phyloP scores from a whole-genome alignment of 1,140 invertebrate species.

The Lineus longissimus region DNA sequence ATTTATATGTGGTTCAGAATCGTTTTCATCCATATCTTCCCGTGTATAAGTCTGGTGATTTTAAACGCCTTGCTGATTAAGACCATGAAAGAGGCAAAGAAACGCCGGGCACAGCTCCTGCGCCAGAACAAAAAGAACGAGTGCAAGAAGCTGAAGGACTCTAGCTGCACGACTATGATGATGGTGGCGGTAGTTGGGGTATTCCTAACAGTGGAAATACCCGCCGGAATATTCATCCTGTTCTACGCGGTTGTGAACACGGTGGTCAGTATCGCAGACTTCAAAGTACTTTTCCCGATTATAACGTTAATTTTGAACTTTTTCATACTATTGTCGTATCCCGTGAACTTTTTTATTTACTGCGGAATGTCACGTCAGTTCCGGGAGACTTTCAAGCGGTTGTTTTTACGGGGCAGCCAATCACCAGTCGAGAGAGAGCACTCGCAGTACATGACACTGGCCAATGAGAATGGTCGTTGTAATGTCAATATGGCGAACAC shows the following conservation, averaged over 20 bases:
- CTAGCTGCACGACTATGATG: conserved; percentile 91
- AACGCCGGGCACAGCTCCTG: conserved; percentile 72
- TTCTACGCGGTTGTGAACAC: conserved; percentile 75
- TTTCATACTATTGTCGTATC: conserved; percentile 85
- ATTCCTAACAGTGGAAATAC: conserved; percentile 86
- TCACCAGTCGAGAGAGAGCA: conserved; percentile 34
- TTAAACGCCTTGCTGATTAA: conserved; percentile 83
- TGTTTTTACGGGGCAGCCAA: conserved; percentile 60
- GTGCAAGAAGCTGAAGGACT: conserved; percentile 74
- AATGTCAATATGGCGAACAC: too few species aligned
- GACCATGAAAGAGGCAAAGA: conserved; percentile 77
- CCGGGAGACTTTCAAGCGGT: conserved; percentile 84
- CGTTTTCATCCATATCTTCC: conserved; percentile 83
- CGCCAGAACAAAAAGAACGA: conserved; percentile 80
- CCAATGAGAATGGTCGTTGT: conserved; percentile 44
- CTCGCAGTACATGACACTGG: conserved; percentile 44
- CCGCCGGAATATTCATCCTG: conserved; percentile 72
- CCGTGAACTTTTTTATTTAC: conserved; percentile 92
- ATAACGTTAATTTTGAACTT: conserved; percentile 61
- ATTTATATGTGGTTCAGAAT: conserved; percentile 80
- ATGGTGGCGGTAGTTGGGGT: conserved; percentile 90
- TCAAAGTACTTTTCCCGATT: too few species aligned
- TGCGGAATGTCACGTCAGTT: conserved; percentile 93
- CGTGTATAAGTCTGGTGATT: conserved; percentile 81
- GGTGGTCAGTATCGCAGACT: too few species aligned